phyloP scores from a whole-genome alignment of 2,797 vertebrate genomes.

The Amniataba percoides region DNA sequence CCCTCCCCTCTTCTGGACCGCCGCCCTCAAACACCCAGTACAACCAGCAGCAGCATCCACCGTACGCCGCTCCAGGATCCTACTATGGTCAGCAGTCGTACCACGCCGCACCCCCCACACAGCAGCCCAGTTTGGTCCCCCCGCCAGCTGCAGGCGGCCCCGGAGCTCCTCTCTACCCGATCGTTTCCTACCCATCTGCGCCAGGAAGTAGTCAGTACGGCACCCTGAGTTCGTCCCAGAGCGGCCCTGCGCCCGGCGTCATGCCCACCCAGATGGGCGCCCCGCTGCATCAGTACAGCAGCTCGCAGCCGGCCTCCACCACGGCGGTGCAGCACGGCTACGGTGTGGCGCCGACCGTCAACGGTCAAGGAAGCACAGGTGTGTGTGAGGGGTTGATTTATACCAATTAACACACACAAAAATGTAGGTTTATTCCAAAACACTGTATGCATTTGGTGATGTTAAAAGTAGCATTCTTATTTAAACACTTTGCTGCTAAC shows the following conservation, averaged over 20 bases:
- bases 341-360: constrained; percentile 71
- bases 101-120: constrained; percentile 82
- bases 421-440: neutral
- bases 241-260: constrained; percentile 62
- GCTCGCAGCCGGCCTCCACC: constrained; percentile 58
- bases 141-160: constrained; percentile 67
- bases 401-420: neutral
- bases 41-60: constrained; percentile 67
- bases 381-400: constrained; percentile 11
- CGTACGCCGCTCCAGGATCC: constrained; percentile 76
- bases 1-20: constrained; percentile 68
- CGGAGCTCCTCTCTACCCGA: constrained; percentile 84
- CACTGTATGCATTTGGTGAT: neutral
- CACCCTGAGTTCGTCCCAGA: constrained; percentile 86
- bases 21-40: constrained; percentile 79
- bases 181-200: constrained; percentile 87
- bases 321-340: constrained; percentile 78
- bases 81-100: constrained; percentile 84
- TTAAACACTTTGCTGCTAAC: neutral
- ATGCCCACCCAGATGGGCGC: constrained; percentile 80
- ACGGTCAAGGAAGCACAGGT: constrained; percentile 88
- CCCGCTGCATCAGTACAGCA: constrained; percentile 83
- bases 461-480: neutral
- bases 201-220: constrained; percentile 87
- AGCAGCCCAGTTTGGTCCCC: constrained; percentile 82